A percentile compares a stretch with the other conserved stretches of the same genome.
Evolutionary conservation across 2,797 vertebrate species (phyloP).

Genomic region (Malacoctenus gilli): DNA sequence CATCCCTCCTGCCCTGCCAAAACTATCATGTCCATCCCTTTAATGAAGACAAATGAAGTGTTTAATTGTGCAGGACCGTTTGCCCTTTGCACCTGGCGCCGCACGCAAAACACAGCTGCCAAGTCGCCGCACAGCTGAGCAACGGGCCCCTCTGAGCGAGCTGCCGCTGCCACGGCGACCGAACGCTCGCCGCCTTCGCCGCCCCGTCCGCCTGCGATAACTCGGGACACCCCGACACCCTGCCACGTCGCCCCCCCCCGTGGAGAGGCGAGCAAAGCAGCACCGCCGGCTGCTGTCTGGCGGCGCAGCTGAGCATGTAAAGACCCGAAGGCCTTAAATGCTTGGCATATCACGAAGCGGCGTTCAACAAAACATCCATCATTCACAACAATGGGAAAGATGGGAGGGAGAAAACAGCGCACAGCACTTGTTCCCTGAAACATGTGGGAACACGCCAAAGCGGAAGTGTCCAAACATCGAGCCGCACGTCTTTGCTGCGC

Average conservation of each 20-base stretch:
- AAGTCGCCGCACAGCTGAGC: constrained; percentile 44
- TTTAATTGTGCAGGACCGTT: constrained; percentile 63
- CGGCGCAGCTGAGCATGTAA: too few relatives aligned
- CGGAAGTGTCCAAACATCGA: constrained; percentile 30
- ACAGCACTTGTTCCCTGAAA: constrained; percentile 19
- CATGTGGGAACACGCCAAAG: constrained; percentile 44
- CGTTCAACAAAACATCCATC: constrained; percentile 14
- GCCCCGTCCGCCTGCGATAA: constrained; percentile 51
- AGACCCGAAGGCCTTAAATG: constrained; percentile 51
- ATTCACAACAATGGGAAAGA: constrained; percentile 6
- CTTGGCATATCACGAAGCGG: constrained; percentile 38
- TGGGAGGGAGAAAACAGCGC: constrained; percentile 18
- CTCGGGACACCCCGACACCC: constrained; percentile 39
- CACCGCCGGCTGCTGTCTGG: too few relatives aligned
- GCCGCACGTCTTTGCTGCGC: constrained; percentile 24
- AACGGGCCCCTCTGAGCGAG: constrained; percentile 27
- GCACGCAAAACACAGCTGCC: constrained; percentile 70
- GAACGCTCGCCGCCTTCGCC: constrained; percentile 22
- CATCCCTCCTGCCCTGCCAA: constrained; percentile 51
- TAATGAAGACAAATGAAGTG: constrained; percentile 74
- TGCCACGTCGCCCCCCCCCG: too few relatives aligned
- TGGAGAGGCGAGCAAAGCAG: too few relatives aligned
- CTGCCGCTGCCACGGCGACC: constrained; percentile 34
- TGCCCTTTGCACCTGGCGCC: constrained; percentile 67
- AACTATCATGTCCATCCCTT: constrained; percentile 59